Evolutionary conservation across 2,888 invertebrate genomes (phyloP), one percentile per base, ranked within the genome.

Genomic region (Hylaea fasciaria): DNA sequence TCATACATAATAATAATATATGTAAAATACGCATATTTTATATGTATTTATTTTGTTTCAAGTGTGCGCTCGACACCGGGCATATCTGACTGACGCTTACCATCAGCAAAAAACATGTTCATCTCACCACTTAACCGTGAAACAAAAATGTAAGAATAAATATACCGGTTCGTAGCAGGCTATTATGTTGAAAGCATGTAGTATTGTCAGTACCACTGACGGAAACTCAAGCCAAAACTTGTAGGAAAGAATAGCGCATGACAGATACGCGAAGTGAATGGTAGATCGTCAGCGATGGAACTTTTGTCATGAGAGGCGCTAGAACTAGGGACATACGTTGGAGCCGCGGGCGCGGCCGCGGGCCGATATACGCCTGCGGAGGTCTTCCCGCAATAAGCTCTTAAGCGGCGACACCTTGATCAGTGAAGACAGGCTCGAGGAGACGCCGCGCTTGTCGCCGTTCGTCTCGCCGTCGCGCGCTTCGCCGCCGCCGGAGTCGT

Each of bases 331-430:
- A 86, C 90, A 73, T 83, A 91, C 91, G 75, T 90, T 87, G 60
- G 85, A 83, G 69, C 83, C 87, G 59, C 94, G 90, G 70, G 93
- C 93, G 74, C 94, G 94, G 52, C 94, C 95, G 74, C 95, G 92
- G 43, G 95, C 95, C 63, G 95, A 95, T 74, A 97, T 95, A 82
- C 96, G 95, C 65, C 96, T 93, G 81, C 96, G 96, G 73, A 97
- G 91, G 87, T 97, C 97, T 82, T 97, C 97, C 51, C 97, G 94
- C 66, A 97, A 91, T 68, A 97, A 89, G 72, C 97, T 97, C 86
- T 97, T 97, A 69, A 97, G 90, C 65, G 97, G 97, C 55, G 97
- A 97, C 70, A 95, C 94, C 92, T 96, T 96, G 79, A 97, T 97
- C 74, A 96, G 86, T 57, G 96, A 96, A 68, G 96, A 95, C 70